Conservation (phyloP, 2,888 invertebrate species). For the Drosophila kanekoi region DNA sequence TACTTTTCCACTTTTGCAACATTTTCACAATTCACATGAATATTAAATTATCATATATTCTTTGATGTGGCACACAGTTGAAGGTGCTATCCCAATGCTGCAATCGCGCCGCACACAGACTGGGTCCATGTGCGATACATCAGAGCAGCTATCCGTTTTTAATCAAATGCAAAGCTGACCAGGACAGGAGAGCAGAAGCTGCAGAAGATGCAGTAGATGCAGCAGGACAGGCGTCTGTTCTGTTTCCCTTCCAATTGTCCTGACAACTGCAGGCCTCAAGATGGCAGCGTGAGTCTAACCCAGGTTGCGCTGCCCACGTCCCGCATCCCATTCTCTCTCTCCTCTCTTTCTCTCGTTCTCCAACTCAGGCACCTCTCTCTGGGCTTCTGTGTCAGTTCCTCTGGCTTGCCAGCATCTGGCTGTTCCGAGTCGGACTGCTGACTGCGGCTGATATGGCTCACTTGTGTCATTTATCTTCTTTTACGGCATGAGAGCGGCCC, state of each 20-base stretch:
- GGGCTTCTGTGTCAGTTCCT: constrained; percentile 9
- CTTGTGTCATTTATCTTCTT: constrained; percentile 80
- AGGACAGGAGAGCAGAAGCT: neutral
- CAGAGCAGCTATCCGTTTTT: constrained; percentile 58
- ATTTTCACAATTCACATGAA: constrained; percentile 54
- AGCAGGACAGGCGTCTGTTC: constrained; percentile 4
- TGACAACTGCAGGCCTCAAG: constrained; percentile 72
- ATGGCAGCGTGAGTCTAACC: constrained; percentile 55
- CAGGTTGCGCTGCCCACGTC: neutral
- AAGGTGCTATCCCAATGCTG: constrained; percentile 32
- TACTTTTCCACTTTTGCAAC: constrained; percentile 40
- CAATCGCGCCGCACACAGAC: neutral
- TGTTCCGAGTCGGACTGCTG: constrained; percentile 47
- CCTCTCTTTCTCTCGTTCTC: neutral
- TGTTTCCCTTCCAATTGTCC: constrained; percentile 7
- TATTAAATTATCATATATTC: constrained; percentile 54
- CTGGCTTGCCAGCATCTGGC: constrained; percentile 42
- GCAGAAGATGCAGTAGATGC: neutral
- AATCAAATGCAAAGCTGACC: constrained; percentile 73
- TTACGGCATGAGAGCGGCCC: constrained; percentile 68
- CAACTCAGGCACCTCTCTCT: neutral
- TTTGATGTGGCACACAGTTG: constrained; percentile 26
- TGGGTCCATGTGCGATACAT: constrained; percentile 49
- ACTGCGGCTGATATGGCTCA: constrained; percentile 76
- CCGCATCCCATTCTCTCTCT: neutral